These are phyloP conservation scores for Hippocampus zosterae DNA, from an alignment of 2,113 vertebrate genomes.

Conservation along the genomic window DNA sequence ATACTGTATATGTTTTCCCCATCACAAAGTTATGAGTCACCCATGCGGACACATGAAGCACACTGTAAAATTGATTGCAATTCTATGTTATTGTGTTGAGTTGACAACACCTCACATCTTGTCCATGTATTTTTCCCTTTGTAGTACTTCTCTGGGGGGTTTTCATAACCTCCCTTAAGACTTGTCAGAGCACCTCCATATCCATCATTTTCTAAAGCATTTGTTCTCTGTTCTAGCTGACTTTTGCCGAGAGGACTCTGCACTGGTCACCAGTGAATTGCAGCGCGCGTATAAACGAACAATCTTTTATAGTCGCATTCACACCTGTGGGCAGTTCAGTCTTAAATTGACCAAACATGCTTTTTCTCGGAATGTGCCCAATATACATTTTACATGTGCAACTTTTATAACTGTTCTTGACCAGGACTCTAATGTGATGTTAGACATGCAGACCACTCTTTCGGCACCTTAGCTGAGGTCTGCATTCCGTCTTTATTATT, in stretches of 20 bases:
- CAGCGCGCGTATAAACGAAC: no score
- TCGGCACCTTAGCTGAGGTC: background rate
- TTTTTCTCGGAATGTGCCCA: no score
- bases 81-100: background rate
- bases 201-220: background rate
- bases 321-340: no score
- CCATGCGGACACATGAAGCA: background rate
- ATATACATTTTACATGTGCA: no score
- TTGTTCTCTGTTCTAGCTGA: background rate
- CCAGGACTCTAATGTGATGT: background rate
- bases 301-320: no score
- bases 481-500: background rate
- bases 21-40: background rate
- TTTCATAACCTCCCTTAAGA: background rate
- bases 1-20: background rate
- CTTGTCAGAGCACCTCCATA: background rate
- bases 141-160: background rate
- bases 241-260: background rate
- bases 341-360: no score
- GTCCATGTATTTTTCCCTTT: background rate
- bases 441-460: no score
- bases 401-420: background rate
- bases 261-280: no score
- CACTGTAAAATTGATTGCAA: background rate
- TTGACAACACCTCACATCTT: background rate